Evolutionary conservation across 2,888 invertebrate species (phyloP).

Genomic region (Drosophila mayaguana): DNA sequence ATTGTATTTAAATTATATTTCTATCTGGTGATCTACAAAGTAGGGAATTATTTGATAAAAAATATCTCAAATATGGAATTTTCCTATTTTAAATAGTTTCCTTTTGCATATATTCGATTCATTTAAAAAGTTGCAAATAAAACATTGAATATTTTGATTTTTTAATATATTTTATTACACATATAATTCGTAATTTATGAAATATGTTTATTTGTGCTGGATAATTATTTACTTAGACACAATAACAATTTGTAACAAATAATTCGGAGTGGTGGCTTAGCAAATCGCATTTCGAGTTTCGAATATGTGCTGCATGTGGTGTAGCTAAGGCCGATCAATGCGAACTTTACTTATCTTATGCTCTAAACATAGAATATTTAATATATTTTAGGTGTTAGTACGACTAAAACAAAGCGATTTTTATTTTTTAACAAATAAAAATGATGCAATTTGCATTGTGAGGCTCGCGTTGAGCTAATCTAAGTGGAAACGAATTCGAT

Average conservation of each 20-base stretch:
- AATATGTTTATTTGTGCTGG: conserved; percentile 54
- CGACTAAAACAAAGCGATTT: conserved; percentile 58
- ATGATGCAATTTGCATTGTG: conserved; percentile 47
- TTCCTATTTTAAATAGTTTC: not conserved
- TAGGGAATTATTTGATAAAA: not conserved
- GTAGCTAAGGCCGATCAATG: conserved; percentile 28
- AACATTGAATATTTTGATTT: conserved; percentile 33
- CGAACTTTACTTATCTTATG: conserved; percentile 67
- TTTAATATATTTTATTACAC: conserved; percentile 70
- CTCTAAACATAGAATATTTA: conserved; percentile 61
- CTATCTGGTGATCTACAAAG: not conserved
- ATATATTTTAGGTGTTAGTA: conserved; percentile 52
- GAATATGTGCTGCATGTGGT: conserved; percentile 27
- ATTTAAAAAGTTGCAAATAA: not conserved
- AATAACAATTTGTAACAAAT: conserved; percentile 56
- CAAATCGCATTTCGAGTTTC: conserved; percentile 44
- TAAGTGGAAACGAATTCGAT: conserved; percentile 41
- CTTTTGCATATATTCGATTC: not conserved
- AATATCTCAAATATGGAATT: not conserved
- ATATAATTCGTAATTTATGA: conserved; percentile 63
- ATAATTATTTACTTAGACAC: conserved; percentile 29
- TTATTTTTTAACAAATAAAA: conserved; percentile 79
- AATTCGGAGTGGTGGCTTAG: conserved; percentile 30
- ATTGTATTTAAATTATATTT: not conserved
- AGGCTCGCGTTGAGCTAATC: conserved; percentile 25